A percentile compares a stretch with the other conserved stretches of the same genome.
Evolutionary conservation across 2,888 invertebrate genomes (phyloP).

Genomic region (Macaria liturata): DNA sequence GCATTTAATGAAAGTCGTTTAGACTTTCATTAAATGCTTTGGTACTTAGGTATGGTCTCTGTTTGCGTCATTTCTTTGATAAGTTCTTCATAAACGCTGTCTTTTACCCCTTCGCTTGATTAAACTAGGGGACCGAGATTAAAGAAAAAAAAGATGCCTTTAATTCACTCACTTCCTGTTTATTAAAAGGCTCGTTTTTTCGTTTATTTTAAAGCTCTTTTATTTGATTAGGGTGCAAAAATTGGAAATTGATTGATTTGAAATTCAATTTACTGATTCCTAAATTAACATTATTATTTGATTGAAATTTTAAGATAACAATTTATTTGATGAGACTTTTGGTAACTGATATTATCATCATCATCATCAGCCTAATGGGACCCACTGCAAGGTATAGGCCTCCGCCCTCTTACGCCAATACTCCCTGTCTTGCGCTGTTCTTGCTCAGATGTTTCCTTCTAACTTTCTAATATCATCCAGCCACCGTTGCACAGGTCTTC

Average conservation of each 20-base stretch:
- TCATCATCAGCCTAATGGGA: too few relatives aligned
- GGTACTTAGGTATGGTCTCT: background rate
- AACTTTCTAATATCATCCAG: too few relatives aligned
- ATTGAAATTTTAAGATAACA: too few relatives aligned
- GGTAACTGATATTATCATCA: too few relatives aligned
- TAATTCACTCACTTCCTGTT: slow-evolving; percentile 33
- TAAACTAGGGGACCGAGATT: slow-evolving; percentile 17
- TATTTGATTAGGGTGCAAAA: slow-evolving; percentile 35
- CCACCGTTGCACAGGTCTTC: too few relatives aligned
- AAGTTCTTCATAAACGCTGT: slow-evolving; percentile 22
- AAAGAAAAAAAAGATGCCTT: slow-evolving; percentile 27
- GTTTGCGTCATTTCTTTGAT: slow-evolving; percentile 12
- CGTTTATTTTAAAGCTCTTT: slow-evolving; percentile 35
- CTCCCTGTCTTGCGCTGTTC: too few relatives aligned
- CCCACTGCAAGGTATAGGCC: too few relatives aligned
- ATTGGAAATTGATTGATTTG: slow-evolving; percentile 16
- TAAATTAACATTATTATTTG: background rate
- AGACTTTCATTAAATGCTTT: too few relatives aligned
- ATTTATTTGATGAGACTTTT: too few relatives aligned
- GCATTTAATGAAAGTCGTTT: too few relatives aligned
- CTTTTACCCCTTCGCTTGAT: slow-evolving; percentile 29
- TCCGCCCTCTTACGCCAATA: too few relatives aligned
- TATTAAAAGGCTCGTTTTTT: slow-evolving; percentile 36
- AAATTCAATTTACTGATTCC: slow-evolving; percentile 22
- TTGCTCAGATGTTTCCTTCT: too few relatives aligned